Conservation (phyloP, 37 sponge, comb jelly and placozoan species). For the Aphrocallistes beatrix region DNA sequence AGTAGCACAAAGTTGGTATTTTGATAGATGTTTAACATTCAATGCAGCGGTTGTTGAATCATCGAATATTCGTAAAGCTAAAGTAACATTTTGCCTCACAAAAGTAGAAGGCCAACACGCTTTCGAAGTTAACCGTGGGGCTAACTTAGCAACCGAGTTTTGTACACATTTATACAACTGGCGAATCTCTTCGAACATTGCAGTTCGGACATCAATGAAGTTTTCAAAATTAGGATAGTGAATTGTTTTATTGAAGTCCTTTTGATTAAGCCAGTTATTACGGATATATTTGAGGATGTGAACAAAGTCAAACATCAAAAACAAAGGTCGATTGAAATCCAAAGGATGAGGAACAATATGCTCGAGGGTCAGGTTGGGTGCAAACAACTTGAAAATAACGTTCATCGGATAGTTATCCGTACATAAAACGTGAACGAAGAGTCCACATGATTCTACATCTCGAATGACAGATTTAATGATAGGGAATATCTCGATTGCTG, state of each 20-base stretch:
- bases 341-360: neutral
- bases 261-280: neutral
- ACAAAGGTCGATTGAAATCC: neutral
- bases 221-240: neutral
- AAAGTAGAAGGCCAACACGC: neutral
- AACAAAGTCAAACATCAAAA: neutral
- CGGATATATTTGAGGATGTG: neutral
- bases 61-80: neutral
- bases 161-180: neutral
- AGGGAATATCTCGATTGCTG: neutral
- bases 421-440: neutral
- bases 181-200: neutral
- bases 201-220: neutral
- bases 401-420: neutral
- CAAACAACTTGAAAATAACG: neutral
- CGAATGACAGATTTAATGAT: neutral
- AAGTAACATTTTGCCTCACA: neutral
- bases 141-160: neutral
- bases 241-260: neutral
- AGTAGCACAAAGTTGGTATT: neutral
- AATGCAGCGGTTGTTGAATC: neutral
- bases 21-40: neutral
- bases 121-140: neutral
- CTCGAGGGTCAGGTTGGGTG: neutral
- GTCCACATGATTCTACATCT: neutral